Base-by-base conservation (phyloP, 2,797 vertebrate species). In the Xyrichtys novacula region DNA sequence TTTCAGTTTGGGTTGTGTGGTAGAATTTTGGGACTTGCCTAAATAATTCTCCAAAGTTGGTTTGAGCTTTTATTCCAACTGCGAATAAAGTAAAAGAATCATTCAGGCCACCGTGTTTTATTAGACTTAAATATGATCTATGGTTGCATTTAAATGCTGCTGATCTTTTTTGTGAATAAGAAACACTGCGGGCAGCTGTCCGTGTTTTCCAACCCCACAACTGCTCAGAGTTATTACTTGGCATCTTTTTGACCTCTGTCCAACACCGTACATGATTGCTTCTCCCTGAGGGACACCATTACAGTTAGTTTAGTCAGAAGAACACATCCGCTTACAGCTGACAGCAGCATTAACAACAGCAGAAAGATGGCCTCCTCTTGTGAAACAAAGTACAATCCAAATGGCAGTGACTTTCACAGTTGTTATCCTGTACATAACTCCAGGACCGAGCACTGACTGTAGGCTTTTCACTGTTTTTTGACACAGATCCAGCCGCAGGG, bases 401-500 rank as follows among this genome's bases (percentile, higher is more conserved):
- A 82, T 72, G 80, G 76, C 68, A 71, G 71, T 38, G 70, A 65
- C 71, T 81, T 76, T 63, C 76, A 78, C 87, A 86, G 86, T 83
- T 86, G 85, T 84, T 85, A 57, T 73, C 59, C 70, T 70, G 84
- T 60, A 55, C 76, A 73, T 77, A 64, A 82, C 81, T 90, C 67
- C 54, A 4, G 31, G 75, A 74, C 78, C 68, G 68, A 59, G 67
- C 55, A 2, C 47, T 34, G 42, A 85, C 72, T 87, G 80, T 78
- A 83, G 74, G 71, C 81, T 78, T 85, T 79, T 81, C 55, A 83
- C 60, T 58, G 73, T 65, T 89, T 46, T 79, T 83, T 88, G 87
- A 91, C 89, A 76, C 72, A 11, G 80, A 74, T 90, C 87, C 86
- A 86, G 85, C 67, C 67, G 54, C 74, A 76, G 66, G 78, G 83